Base-by-base conservation (phyloP, 2,888 invertebrate species). In the Pyrochroa serraticornis region DNA sequence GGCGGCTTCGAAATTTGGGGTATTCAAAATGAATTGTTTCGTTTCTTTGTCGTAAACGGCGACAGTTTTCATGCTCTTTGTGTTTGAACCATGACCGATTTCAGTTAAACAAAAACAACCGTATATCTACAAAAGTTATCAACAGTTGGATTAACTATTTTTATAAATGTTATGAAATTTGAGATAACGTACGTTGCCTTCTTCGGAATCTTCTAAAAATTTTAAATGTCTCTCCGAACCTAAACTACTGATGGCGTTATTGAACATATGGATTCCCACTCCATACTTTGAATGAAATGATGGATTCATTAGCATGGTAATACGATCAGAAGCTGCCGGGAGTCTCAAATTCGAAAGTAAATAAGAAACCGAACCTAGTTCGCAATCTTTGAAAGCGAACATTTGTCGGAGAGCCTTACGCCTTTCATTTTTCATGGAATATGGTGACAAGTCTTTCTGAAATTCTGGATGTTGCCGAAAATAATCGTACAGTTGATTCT, bases 11-110 rank as follows among this genome's bases (percentile, higher is more conserved):
- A 94, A 84, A 81, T 87, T 82, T 60, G 94, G 88, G 49, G 90
- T 83, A 75, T 90, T 82, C 70, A 92, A 82, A 72, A 94, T 77
- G 81, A 94, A 85, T 73, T 87, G 87, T 76, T 87, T 83, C 6
- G 85, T 88, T 54, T 83, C 82, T 0, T 87, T 84, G 72, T 92
- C 86, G 77, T 90, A 96, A 0, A 88, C 92, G 0, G 95, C 95
- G 0, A 87, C 89, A 0, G 95, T 95, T 68, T 90, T 83, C 90
- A 96, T 91, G 2, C 89, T 90, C 71, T 90, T 89, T 0, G 93
- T 92, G 76, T 96, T 96, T 22, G 93, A 93, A 0, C 96, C 96
- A 75, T 97, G 96, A 0, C 91, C 86, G 6, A 96, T 86, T 79
- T 97, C 96, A 0, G 96, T 96, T 39, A 96, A 77, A 0, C 92